Evolutionary conservation across 2,797 vertebrate genomes (phyloP).

Genomic region (Gymnoscopelus microlampas): DNA sequence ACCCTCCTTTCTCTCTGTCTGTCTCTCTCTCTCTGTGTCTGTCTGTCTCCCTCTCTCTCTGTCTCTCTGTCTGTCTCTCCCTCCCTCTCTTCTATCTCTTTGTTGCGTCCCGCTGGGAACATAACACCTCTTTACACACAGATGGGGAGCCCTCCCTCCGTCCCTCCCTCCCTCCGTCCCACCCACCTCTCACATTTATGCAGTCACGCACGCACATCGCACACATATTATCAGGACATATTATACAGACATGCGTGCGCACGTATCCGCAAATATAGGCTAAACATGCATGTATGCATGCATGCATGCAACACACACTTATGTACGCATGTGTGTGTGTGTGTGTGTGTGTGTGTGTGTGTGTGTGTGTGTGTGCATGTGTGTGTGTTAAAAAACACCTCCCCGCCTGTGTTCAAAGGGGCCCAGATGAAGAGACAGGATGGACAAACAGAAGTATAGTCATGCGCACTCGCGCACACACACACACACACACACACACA

Average conservation of each 20-base stretch:
- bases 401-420: no score
- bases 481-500: slow-evolving; percentile 45
- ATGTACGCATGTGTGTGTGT: no score
- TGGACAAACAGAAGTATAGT: background rate
- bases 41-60: background rate
- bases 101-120: slow-evolving; percentile 60
- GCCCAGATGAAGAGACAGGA: no score
- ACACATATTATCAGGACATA: background rate
- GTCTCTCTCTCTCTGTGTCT: slow-evolving; percentile 9
- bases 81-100: slow-evolving; percentile 44
- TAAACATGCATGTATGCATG: background rate
- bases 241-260: no score
- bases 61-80: background rate
- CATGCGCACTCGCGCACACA: background rate
- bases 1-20: slow-evolving; percentile 24
- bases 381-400: no score
- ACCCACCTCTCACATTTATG: slow-evolving; percentile 51
- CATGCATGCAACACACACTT: no score
- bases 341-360: no score
- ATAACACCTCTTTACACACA: slow-evolving; percentile 70
- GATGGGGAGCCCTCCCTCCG: slow-evolving; percentile 66
- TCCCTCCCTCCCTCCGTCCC: slow-evolving; percentile 18
- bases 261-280: slow-evolving; percentile 17
- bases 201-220: background rate
- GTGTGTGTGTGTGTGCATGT: no score